Evolutionary conservation across 2,113 vertebrate species (phyloP).

Genomic region (Phocoena sinus): DNA sequence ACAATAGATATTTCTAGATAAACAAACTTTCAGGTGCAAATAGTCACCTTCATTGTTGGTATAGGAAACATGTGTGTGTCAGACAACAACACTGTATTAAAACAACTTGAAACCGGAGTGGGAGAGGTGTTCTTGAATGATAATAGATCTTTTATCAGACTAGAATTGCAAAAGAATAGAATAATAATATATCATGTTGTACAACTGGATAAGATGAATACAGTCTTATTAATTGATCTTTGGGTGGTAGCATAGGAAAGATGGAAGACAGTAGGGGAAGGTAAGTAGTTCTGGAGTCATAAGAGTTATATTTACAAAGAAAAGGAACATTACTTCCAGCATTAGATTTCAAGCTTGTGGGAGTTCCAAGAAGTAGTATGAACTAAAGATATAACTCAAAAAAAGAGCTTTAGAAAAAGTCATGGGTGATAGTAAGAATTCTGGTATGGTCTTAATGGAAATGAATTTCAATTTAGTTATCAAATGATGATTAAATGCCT

Average conservation of each 20-base stretch:
- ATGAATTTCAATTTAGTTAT: background rate
- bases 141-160: background rate
- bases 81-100: background rate
- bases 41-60: background rate
- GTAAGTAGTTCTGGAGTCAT: background rate
- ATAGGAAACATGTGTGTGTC: background rate
- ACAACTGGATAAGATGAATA: background rate
- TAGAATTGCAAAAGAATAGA: background rate
- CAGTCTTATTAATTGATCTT: background rate
- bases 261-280: background rate
- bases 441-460: background rate
- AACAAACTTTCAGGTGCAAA: background rate
- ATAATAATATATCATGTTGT: background rate
- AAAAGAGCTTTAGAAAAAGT: background rate
- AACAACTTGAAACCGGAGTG: background rate
- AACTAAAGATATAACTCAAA: background rate
- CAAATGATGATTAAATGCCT: background rate
- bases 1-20: background rate
- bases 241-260: background rate
- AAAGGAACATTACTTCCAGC: background rate
- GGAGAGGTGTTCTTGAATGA: background rate
- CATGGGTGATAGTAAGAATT: background rate
- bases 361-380: background rate
- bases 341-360: background rate
- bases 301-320: background rate